Percentiles rank a stretch among this genome's conserved stretches.
phyloP scores from a whole-genome alignment of 2,113 vertebrate genomes.

The Apistogramma diplotaenia region DNA sequence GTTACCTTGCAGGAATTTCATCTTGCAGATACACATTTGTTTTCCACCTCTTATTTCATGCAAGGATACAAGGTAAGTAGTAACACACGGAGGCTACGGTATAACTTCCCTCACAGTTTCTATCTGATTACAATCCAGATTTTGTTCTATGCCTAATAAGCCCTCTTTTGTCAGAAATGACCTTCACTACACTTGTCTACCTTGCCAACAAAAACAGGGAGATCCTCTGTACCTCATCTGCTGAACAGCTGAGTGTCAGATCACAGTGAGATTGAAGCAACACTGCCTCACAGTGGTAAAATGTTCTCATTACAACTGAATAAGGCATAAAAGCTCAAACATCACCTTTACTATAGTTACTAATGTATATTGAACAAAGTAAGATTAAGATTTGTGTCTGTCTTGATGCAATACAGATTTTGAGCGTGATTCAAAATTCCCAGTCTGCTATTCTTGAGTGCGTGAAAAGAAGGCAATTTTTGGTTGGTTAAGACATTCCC shows the following conservation, averaged over 20 bases:
- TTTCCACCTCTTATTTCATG: not conserved
- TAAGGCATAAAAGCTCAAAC: not conserved
- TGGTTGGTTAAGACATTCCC: not conserved
- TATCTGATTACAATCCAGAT: not conserved
- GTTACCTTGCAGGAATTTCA: too few relatives aligned
- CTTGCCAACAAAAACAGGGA: not conserved
- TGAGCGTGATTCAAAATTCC: not conserved
- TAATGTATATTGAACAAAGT: not conserved
- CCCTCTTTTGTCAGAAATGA: not conserved
- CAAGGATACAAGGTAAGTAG: rapidly evolving
- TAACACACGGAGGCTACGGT: not conserved
- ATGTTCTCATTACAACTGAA: conserved; percentile 19
- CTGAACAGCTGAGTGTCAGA: not conserved
- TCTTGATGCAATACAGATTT: not conserved
- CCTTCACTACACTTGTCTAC: not conserved
- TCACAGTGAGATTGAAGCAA: not conserved
- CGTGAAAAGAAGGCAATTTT: not conserved
- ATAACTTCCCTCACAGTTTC: not conserved
- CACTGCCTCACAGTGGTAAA: conserved; percentile 36
- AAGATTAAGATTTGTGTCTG: not conserved
- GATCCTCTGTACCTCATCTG: not conserved
- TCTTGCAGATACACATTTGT: not conserved
- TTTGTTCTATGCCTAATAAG: not conserved
- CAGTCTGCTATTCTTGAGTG: not conserved
- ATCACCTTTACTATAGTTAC: not conserved